Percentiles rank a stretch among this genome's conserved stretches.
phyloP scores from a whole-genome alignment of 2,888 invertebrate genomes.

The Lucinisca nassula region DNA sequence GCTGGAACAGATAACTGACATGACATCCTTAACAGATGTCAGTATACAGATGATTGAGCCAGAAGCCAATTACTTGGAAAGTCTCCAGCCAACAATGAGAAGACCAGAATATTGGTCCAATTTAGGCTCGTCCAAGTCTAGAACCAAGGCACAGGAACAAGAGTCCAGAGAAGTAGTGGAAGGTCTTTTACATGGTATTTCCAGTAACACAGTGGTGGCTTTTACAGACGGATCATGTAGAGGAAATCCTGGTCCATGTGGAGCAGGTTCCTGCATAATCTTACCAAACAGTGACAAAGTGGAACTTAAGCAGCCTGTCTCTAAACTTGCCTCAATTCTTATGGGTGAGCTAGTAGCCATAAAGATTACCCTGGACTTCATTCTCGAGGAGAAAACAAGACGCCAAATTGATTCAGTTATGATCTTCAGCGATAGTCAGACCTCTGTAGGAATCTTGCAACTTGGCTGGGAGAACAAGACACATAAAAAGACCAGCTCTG shows the following conservation, averaged over 20 bases:
- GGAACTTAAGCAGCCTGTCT: conserved; percentile 13
- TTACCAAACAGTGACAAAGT: background rate
- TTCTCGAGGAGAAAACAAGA: background rate
- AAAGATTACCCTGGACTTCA: conserved; percentile 4
- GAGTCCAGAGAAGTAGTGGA: background rate
- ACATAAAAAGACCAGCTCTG: background rate
- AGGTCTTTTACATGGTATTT: background rate
- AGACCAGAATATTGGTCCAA: conserved; percentile 33
- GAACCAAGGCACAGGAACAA: background rate
- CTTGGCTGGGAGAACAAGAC: background rate
- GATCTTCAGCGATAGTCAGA: conserved; percentile 3
- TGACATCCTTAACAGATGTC: conserved; percentile 3
- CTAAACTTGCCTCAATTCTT: background rate
- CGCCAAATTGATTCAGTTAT: background rate
- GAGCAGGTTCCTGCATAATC: conserved; percentile 9
- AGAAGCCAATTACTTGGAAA: conserved; percentile 5
- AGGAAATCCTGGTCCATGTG: conserved; percentile 30
- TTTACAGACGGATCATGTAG: conserved; percentile 23
- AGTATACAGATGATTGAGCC: background rate
- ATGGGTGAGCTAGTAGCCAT: conserved; percentile 32
- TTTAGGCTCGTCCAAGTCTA: too few species aligned
- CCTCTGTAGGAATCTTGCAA: background rate
- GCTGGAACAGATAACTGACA: conserved; percentile 10
- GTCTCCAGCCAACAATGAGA: background rate
- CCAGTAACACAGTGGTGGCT: background rate